These are phyloP conservation scores for Lochmaea capreae DNA, from an alignment of 2,888 invertebrate genomes.

Conservation along the genomic window DNA sequence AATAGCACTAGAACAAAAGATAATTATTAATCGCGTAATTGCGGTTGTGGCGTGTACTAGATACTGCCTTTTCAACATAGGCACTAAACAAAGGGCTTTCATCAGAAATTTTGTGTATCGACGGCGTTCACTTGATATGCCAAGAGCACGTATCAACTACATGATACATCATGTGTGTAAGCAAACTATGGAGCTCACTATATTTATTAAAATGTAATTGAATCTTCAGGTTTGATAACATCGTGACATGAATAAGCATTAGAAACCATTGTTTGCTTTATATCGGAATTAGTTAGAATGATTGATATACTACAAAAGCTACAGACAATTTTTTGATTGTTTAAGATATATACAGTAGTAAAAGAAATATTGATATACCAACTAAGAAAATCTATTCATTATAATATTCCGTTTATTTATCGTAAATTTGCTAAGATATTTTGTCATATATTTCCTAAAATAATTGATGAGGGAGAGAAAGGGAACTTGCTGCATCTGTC, in stretches of 20 bases:
- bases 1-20: neutral
- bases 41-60: constrained; percentile 9
- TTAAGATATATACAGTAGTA: no score
- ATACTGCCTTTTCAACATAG: constrained; percentile 19
- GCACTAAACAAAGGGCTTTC: constrained; percentile 26
- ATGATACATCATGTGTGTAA: constrained; percentile 36
- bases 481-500: no score
- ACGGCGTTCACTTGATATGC: constrained; percentile 31
- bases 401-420: no score
- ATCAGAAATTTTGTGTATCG: constrained; percentile 31
- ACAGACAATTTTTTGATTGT: no score
- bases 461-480: no score
- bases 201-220: constrained; percentile 37
- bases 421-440: no score
- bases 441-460: no score
- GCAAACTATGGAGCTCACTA: constrained; percentile 30
- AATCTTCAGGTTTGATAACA: constrained; percentile 36
- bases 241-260: constrained; percentile 33
- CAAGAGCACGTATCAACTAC: constrained; percentile 29
- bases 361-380: no score
- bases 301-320: neutral
- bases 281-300: constrained; percentile 13
- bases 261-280: constrained; percentile 22
- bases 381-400: no score
- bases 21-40: constrained; percentile 9